A percentile compares a stretch with the other conserved stretches of the same genome.
Evolutionary conservation across 2,797 vertebrate species (phyloP).

Genomic region (Fratercula arctica): DNA sequence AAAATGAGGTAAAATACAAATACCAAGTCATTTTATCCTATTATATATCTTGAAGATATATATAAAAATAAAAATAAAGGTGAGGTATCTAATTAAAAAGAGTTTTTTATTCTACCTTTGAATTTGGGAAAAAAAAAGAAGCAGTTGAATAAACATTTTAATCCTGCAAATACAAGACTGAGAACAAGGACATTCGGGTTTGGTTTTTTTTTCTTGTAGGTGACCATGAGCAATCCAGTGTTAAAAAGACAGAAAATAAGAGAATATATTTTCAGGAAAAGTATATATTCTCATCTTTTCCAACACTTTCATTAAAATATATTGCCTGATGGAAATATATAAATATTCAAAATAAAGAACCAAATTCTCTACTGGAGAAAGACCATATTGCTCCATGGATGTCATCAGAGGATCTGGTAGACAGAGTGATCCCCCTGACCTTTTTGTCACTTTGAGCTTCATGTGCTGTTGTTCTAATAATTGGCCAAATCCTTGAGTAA

Average conservation of each 20-base stretch:
- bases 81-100: background rate
- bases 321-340: background rate
- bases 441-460: background rate
- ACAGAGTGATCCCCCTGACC: background rate
- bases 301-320: background rate
- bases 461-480: background rate
- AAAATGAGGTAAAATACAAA: constrained; percentile 5
- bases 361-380: background rate
- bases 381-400: background rate
- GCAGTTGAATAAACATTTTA: background rate
- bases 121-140: background rate
- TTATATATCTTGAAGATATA: background rate
- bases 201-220: background rate
- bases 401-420: background rate
- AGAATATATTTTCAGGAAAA: background rate
- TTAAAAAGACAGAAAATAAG: background rate
- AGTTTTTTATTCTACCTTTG: background rate
- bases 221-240: background rate
- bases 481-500: background rate
- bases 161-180: background rate
- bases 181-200: background rate
- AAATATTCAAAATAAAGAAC: background rate
- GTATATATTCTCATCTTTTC: background rate
- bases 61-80: background rate
- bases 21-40: background rate